Conservation (phyloP, 2,113 vertebrate genomes). For the Azemiops feae region DNA sequence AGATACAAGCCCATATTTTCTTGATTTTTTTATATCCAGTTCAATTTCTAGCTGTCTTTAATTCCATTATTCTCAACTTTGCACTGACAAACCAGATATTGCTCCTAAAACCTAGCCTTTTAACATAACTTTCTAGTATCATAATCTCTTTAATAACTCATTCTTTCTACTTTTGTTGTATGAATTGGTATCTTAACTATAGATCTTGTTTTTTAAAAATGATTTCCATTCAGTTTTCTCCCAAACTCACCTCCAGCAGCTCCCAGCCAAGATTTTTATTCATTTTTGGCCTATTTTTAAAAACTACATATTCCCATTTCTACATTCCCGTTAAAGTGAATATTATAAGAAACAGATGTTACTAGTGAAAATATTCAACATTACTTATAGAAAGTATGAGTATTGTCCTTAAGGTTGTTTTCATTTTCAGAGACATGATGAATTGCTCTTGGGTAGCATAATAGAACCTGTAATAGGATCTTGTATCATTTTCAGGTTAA, state of each 20-base stretch:
- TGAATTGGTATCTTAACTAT: not conserved
- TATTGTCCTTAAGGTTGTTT: slow-evolving; percentile 2
- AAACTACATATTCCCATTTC: not conserved
- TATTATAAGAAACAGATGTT: slow-evolving; percentile 30
- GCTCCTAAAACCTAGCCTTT: not conserved
- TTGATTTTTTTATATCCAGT: not conserved
- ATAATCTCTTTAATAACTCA: not conserved
- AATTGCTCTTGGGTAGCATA: not conserved
- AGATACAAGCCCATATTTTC: not conserved
- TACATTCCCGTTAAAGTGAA: not conserved
- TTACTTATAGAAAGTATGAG: slow-evolving; percentile 13
- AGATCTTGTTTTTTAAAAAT: not conserved
- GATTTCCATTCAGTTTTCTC: not conserved
- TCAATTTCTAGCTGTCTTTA: not conserved
- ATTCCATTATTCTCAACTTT: not conserved
- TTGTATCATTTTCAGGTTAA: not conserved
- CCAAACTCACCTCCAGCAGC: not conserved
- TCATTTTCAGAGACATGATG: slow-evolving; percentile 2
- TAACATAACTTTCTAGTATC: not conserved
- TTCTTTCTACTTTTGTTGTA: not conserved
- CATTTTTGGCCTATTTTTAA: not conserved
- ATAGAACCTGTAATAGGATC: slow-evolving; percentile 9
- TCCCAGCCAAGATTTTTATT: not conserved
- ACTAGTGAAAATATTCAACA: not conserved
- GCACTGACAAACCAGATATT: not conserved